These are phyloP conservation scores for Prochilodus magdalenae DNA, from an alignment of 2,113 vertebrate species.

Conservation along the genomic window DNA sequence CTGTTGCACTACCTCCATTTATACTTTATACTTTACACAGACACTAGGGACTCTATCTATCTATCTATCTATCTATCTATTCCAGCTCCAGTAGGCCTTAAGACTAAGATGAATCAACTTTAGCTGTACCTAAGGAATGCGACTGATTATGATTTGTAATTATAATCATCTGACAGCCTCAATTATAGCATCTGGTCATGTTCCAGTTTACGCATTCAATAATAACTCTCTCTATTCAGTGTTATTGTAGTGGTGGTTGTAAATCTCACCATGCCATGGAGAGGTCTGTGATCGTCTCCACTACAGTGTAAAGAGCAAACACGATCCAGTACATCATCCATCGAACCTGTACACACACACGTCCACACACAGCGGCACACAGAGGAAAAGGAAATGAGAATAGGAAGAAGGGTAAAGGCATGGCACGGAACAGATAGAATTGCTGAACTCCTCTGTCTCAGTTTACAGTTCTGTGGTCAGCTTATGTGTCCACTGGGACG, in stretches of 20 bases:
- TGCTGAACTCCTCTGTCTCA: not conserved
- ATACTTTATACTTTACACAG: too few species aligned
- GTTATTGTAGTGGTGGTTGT: not conserved
- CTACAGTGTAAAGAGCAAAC: constrained; percentile 86
- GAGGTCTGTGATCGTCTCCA: constrained; percentile 84
- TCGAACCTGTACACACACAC: constrained; percentile 77
- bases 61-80: too few species aligned
- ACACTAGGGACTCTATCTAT: too few species aligned
- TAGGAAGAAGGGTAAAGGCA: not conserved
- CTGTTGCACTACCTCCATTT: too few species aligned
- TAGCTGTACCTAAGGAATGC: too few species aligned
- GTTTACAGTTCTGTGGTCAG: not conserved
- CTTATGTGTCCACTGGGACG: not conserved
- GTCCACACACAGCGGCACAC: constrained; percentile 15
- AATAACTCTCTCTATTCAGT: too few species aligned
- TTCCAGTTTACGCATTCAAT: too few species aligned
- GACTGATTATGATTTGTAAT: too few species aligned
- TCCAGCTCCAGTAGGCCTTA: too few species aligned
- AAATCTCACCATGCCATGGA: constrained; percentile 85
- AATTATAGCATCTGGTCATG: too few species aligned
- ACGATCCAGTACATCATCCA: constrained; percentile 97
- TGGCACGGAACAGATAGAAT: not conserved
- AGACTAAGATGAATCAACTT: too few species aligned
- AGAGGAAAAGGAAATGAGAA: constrained; percentile 15
- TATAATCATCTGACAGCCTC: too few species aligned